These are phyloP conservation scores for Pyrgus malvae DNA, from an alignment of 2,888 invertebrate species.

Conservation along the genomic window DNA sequence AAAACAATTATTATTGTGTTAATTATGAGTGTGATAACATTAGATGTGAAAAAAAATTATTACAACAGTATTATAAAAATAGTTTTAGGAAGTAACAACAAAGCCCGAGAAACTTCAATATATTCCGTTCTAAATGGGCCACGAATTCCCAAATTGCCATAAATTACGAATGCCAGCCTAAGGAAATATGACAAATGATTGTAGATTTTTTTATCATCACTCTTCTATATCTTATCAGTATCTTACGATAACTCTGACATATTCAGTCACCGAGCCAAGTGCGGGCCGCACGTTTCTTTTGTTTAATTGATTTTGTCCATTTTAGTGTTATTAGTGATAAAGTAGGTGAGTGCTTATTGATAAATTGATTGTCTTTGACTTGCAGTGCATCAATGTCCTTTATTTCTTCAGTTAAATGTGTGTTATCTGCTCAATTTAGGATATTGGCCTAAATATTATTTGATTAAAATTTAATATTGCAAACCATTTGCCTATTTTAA, in stretches of 20 bases:
- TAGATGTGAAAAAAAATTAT: too few species aligned
- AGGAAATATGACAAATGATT: conserved; percentile 22
- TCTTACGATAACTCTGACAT: conserved; percentile 41
- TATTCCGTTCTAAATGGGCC: background rate
- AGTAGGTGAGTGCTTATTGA: conserved; percentile 26
- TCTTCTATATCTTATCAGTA: conserved; percentile 40
- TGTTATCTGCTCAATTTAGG: background rate
- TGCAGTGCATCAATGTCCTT: background rate
- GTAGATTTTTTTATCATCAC: conserved; percentile 36
- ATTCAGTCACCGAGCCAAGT: conserved; percentile 34
- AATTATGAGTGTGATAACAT: too few species aligned
- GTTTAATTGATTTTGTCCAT: conserved; percentile 26
- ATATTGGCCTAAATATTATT: background rate
- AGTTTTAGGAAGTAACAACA: too few species aligned
- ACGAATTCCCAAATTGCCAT: background rate
- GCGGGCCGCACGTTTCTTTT: conserved; percentile 35
- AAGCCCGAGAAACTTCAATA: too few species aligned
- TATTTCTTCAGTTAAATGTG: background rate
- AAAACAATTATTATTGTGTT: too few species aligned
- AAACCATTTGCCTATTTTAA: too few species aligned
- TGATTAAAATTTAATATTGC: background rate
- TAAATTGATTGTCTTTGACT: conserved; percentile 22
- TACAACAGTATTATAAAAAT: too few species aligned
- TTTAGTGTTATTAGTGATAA: conserved; percentile 10
- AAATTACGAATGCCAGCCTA: conserved; percentile 5